Base-by-base conservation (phyloP, 2,888 invertebrate species). In the Gisinianus flammeolus region DNA sequence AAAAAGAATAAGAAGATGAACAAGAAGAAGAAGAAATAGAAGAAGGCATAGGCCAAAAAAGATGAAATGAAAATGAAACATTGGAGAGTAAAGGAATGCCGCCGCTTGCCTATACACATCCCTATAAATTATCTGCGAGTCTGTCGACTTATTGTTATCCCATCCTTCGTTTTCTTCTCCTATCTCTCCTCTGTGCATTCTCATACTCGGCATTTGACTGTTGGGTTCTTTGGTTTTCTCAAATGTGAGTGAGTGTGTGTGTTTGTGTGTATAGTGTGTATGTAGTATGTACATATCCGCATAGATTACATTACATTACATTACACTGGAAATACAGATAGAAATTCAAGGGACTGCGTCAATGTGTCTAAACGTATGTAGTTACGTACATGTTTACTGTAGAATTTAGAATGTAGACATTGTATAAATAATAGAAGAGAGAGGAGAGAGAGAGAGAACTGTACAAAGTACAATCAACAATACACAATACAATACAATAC, bases 101-200 rank as follows among this genome's bases (percentile, higher is more conserved):
- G 79, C 71, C 78, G 67, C 44, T 81, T 70, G 44, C 75, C 80
- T 79, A 73, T 77, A 79, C 73, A 74, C 62, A 74, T 78, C 58
- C 76, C 79, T 78, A 81, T 81, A 81, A 81, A 81, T 81, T 81
- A 81, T 81, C 78, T 78, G 81, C 79, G 70, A 80, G 81, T 81
- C 79, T 78, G 78, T 78, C 78, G 78, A 78, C 78, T 73, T 78
- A 74, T 74, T 78, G 74, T 78, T 78, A 79, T 75, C 74, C 78
- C 69, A 74, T 74, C 74, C 74, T 73, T 73, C 78, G 69, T 58
- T 31, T 58, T 58, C 52, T 72, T 35, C 10, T 68, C 44, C 68
- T 30, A 24, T 19, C 33, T 30, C 30, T 30, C 8, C 31, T 16
- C 24, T 24, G n/a, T 12, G 10, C 56, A 22, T 56, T 22, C 56